phyloP scores from a whole-genome alignment of 2,888 invertebrate genomes.

The Coelopa pilipes region DNA sequence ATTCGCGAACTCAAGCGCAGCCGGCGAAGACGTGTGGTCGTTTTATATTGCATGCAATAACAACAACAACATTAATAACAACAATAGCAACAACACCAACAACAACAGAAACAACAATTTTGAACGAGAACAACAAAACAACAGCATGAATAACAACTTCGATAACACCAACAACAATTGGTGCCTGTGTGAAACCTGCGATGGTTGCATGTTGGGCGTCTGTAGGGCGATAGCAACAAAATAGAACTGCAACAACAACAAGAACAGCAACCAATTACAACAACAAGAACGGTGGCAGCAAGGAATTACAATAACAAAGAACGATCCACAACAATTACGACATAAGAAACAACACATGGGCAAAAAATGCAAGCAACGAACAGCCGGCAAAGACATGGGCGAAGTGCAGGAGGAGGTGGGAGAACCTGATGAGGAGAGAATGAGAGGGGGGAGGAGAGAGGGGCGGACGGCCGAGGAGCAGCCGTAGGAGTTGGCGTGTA shows the following conservation, averaged over 20 bases:
- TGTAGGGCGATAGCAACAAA: no score
- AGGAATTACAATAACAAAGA: background rate
- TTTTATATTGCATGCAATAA: background rate
- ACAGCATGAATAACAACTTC: background rate
- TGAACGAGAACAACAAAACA: no score
- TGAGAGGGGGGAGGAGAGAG: background rate
- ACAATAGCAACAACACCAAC: no score
- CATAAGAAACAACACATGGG: background rate
- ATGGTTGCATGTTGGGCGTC: no score
- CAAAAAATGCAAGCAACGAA: background rate
- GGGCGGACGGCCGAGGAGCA: background rate
- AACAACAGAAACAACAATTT: no score
- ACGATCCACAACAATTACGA: no score
- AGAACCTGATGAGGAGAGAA: background rate
- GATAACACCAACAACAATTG: background rate
- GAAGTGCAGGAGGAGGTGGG: no score
- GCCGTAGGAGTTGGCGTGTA: constrained; percentile 13
- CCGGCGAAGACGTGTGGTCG: background rate
- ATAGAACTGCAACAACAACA: no score
- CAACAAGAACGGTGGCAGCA: no score
- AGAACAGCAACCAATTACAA: no score
- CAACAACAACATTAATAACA: no score
- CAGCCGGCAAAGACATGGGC: background rate
- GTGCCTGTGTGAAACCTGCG: no score
- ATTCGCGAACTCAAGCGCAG: background rate